Base-by-base conservation (phyloP, 2,888 invertebrate species). In the Crossocerus cetratus region DNA sequence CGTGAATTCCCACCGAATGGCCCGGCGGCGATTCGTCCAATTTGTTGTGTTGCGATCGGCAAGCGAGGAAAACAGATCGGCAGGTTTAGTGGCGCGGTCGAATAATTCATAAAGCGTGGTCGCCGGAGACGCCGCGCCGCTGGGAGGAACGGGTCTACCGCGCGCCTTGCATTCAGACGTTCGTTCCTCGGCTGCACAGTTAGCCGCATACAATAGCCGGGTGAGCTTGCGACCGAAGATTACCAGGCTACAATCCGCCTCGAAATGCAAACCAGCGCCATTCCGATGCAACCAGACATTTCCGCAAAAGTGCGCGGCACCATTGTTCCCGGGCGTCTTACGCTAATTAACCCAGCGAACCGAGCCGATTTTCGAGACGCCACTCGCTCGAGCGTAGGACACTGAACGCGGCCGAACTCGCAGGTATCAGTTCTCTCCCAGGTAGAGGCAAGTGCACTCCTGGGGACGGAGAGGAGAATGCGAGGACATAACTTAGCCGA, bases 131-230 rank as follows among this genome's bases (percentile, higher is more conserved):
- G 45, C 3, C 23, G 56, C 43, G 49, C 57, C 11, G 32, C 32
- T 32, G 32, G 32, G 32, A 32, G 32, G 11, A 32, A 32, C 32
- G 32, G 32, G 32, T 32, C 32, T 32, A 32, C 32, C 56, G 56
- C 14, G 21, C 56, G 56, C 16, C 18, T 3, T 21, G 18, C 56
- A 21, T 56, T 56, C 21, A 14, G 18, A 14, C 56, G 56, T 14
- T 20, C 16, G 56, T 16, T 56, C 13, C 16, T 21, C 45, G 23
- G 22, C 57, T 66, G 61, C 75, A 75, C 69, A 75, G 75, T 75
- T 75, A 66, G 69, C 21, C 53, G 59, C 68, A 65, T 72, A 66
- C 66, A 72, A 75, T 75, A 20, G 49, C 18, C 42, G 22, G 44
- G 45, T 3, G 53, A 64, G 49, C 56, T 60, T 18, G 18, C 21